These are phyloP conservation scores for Teleogryllus oceanicus DNA, from an alignment of 2,888 invertebrate species.

Conservation along the genomic window DNA sequence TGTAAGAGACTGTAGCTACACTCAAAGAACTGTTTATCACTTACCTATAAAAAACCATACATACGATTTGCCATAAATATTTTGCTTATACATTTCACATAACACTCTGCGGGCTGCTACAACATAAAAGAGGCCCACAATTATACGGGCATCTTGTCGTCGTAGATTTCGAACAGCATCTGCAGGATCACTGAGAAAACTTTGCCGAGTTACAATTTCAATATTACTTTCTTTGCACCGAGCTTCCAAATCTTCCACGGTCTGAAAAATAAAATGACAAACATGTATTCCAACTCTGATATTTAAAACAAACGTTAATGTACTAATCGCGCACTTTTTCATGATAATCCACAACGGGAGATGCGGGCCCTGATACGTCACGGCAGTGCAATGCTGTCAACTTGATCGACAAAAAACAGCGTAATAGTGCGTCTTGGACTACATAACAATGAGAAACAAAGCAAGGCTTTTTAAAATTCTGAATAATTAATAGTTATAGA, in stretches of 20 bases:
- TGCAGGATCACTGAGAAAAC: constrained; percentile 93
- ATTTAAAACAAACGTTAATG: no score
- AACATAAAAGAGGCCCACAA: constrained; percentile 97
- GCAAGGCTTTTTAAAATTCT: no score
- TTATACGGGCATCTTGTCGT: constrained; percentile 94
- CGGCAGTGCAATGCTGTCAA: no score
- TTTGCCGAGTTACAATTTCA: constrained; percentile 94
- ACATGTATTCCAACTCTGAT: background rate
- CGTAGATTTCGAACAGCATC: constrained; percentile 93
- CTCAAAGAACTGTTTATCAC: constrained; percentile 40
- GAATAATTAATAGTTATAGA: no score
- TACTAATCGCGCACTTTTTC: no score
- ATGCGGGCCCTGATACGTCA: no score
- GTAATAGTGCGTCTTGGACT: no score
- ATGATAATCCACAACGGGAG: no score
- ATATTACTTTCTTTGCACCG: constrained; percentile 88
- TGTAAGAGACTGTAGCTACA: background rate
- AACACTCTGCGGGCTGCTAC: constrained; percentile 94
- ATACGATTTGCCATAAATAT: constrained; percentile 89
- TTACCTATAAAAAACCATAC: constrained; percentile 99
- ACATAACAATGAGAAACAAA: no score
- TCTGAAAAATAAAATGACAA: constrained; percentile 56
- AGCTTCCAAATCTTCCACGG: constrained; percentile 94
- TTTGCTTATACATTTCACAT: constrained; percentile 93
- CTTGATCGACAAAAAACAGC: no score